Base-by-base conservation (phyloP, 2,113 vertebrate genomes). In the Erythrocercus mccallii region DNA sequence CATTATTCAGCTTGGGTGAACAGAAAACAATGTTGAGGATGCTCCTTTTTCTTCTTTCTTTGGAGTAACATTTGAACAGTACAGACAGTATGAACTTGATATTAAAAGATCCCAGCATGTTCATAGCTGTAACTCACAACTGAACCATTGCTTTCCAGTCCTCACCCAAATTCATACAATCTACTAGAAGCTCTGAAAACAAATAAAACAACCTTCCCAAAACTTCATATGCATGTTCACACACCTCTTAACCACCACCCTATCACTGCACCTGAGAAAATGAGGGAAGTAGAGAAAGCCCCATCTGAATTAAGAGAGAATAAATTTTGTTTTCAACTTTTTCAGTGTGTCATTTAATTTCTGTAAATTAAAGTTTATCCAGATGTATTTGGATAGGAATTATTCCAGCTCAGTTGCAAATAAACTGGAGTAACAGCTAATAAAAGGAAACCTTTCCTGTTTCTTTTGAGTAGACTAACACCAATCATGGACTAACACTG, bases 401-500 rank as follows among this genome's bases (percentile, higher is more conserved):
- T 86, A 72, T 38, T 86, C 61, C 66, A 86, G 68, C 54, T 81
- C 74, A 69, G 18, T 65, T 79, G 51, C 47, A 85, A 93, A 76
- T 44, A 51, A 88, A 79, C 12, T 62, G 47, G 51, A 96, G 61
- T 64, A 91, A 68, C 88, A 95, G 90, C 60, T 78, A 93, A 96
- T 92, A 97, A 97, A 95, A 95, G 9, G 33, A 91, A 90, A 70
- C 8, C 1, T 87, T 96, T 93, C 93, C 56, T 81, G 68, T 85
- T 96, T 77, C 58, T 82, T 92, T 86, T 12, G 23, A 87, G 62
- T 33, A 64, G 31, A 60, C 44, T 69, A 81, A 91, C 60, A 92
- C 37, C n/a, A 21, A 15, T 44, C 58, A 35, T 4, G 20, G 48
- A 40, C 50, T 76, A 86, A 73, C 45, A 82, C 31, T 53, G 38